Evolutionary conservation across 1,140 invertebrate species (phyloP).

Genomic region (Drosophila nannoptera): DNA sequence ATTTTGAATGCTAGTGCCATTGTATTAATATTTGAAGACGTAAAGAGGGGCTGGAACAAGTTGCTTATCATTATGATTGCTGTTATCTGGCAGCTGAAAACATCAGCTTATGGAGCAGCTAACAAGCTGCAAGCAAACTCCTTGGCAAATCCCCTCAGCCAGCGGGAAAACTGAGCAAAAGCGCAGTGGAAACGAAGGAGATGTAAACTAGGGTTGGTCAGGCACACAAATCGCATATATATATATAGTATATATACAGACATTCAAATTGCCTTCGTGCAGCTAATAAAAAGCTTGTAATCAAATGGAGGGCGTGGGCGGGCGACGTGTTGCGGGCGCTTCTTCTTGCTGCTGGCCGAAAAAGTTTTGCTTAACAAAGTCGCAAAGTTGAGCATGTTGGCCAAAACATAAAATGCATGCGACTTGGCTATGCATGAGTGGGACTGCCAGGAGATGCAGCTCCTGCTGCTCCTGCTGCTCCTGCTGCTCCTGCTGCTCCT

Average conservation of each 20-base stretch:
- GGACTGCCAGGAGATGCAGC: slow-evolving; percentile 31
- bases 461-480: slow-evolving; percentile 28
- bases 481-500: not conserved
- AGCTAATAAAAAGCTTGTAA: slow-evolving; percentile 74
- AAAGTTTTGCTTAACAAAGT: slow-evolving; percentile 62
- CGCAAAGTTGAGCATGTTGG: slow-evolving; percentile 65
- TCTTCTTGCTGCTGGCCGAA: slow-evolving; percentile 5
- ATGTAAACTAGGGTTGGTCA: slow-evolving; percentile 50
- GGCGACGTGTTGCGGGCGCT: not conserved
- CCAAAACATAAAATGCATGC: slow-evolving; percentile 58
- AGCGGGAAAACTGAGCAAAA: slow-evolving; percentile 18
- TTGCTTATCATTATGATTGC: slow-evolving; percentile 10
- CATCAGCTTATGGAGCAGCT: slow-evolving; percentile 53
- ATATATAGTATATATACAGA: slow-evolving; percentile 53
- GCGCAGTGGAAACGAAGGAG: slow-evolving; percentile 39
- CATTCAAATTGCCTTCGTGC: slow-evolving; percentile 74
- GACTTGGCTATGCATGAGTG: slow-evolving; percentile 68
- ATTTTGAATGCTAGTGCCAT: not conserved
- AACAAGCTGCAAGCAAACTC: slow-evolving; percentile 24
- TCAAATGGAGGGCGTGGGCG: slow-evolving; percentile 46
- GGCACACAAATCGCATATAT: slow-evolving; percentile 38
- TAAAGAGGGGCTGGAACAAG: not conserved
- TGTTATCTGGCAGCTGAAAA: slow-evolving; percentile 32
- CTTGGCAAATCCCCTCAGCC: slow-evolving; percentile 1
- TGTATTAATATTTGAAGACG: not conserved